Base-by-base conservation (phyloP, 1,140 invertebrate species). In the Hormaphis cornu region DNA sequence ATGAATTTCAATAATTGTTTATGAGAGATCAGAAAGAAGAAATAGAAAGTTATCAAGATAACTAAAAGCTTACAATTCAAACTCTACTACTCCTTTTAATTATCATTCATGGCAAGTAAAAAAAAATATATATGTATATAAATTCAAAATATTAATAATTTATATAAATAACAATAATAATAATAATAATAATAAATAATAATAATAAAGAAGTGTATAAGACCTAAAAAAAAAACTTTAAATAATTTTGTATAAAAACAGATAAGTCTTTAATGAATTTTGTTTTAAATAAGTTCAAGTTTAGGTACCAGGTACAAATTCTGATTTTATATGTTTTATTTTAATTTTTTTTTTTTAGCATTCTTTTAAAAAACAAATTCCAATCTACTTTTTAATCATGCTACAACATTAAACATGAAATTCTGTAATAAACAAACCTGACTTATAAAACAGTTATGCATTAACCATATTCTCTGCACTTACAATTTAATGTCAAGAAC, bases 1-100 rank as follows among this genome's bases (percentile, higher is more conserved):
- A 54, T 54, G 18, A 5, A 42, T 37, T 16, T 40, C 1, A 20
- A 54, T 18, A 18, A 44, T 24, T 46, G 20, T 63, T 42, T 44
- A 30, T 44, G 10, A 14, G 58, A 63, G 58, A 63, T 63, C 58
- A 63, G 40, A 20, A 63, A 63, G 40, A 61, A 61, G 58, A 63
- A 46, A 63, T 6, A 46, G 18, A 56, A 30, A 59, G 24, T 28
- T 5, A 7, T 24, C 22, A 63, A 46, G 58, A 63, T 46, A 30
- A 42, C 10, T 16, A 28, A 10, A 30, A 22, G 12, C 40, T 40
- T 40, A 7, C 18, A 28, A 63, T 30, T 46, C n/a, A 46, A 42
- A 44, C 37, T 42, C 24, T 28, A 14, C 26, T 63, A 37, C 58
- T 63, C 40, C 18, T 28, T 5, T 28, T 44, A 63, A 63, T 46